Base-by-base conservation (phyloP, 2,797 vertebrate species). In the Falco biarmicus region DNA sequence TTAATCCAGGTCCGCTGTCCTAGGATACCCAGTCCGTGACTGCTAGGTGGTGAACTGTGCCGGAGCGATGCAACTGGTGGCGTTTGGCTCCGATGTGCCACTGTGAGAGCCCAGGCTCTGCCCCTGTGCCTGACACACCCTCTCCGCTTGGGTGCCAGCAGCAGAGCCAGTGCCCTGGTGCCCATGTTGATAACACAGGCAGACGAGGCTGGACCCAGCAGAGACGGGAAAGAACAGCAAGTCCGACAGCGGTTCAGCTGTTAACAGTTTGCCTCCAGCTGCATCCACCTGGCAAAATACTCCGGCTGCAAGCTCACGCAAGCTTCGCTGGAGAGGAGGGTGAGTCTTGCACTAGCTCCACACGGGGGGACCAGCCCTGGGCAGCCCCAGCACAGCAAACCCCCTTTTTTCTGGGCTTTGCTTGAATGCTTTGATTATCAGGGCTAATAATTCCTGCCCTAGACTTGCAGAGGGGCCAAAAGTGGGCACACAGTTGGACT, bases 401-500 rank as follows among this genome's bases (percentile, higher is more conserved):
- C 39, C 53, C 51, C 24, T 43, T 78, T 31, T 24, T 51, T 26
- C 65, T 41, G 6, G 34, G 47, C 21, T 88, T 54, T 5, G 6
- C 34, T 47, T 31, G 10, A 10, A 16, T 5, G 19, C 41, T 18
- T 87, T 51, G 16, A 28, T 45, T 24, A 17, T 5, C 50, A 47
- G 32, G 69, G 51, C 25, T 75, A 47, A 5, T 12, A 48, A 34
- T 10, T 34, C 47, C 82, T 56, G 14, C 13, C 66, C 41, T 41
- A 34, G 20, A 25, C 15, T n/a, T 7, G 1, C 66, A 60, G 47
- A 63, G 63, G 24, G 11, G 5, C 34, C 59, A 41, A 26, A 21
- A 20, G 18, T 2, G 11, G 51, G 39, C 22, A 16, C n/a, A 10
- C 0, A 0, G 34, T 48, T 0, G 0, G 63, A 25, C 5, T 47